A percentile compares a stretch with the other conserved stretches of the same genome.
These are phyloP conservation scores for Blastobasis adustella DNA, from an alignment of 2,888 invertebrate species.

Conservation along the genomic window DNA sequence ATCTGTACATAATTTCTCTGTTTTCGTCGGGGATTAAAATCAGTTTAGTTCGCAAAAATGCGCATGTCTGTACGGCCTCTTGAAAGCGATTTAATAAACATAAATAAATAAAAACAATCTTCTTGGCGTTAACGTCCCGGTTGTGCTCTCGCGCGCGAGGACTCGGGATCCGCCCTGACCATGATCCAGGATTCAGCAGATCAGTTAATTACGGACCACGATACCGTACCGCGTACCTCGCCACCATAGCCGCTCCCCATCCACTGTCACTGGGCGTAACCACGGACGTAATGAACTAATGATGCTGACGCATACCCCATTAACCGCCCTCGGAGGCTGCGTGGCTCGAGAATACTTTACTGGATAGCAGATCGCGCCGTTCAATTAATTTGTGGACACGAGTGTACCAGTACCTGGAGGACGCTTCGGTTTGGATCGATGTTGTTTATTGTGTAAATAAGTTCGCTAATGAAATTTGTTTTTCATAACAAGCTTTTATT, in stretches of 20 bases:
- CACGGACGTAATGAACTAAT: conserved; percentile 56
- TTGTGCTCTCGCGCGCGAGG: neutral
- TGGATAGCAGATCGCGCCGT: too few species aligned
- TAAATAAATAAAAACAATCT: neutral
- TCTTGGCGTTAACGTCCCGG: neutral
- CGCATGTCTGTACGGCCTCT: neutral
- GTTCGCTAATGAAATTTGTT: too few species aligned
- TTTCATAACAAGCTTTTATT: too few species aligned
- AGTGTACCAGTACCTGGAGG: too few species aligned
- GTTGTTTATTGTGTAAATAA: too few species aligned
- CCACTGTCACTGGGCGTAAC: conserved; percentile 43
- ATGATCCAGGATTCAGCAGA: neutral
- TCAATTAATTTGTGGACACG: too few species aligned
- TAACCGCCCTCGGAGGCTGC: conserved; percentile 10
- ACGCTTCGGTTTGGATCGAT: too few species aligned
- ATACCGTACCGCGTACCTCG: conserved; percentile 3
- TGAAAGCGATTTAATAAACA: neutral
- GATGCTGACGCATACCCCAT: conserved; percentile 57
- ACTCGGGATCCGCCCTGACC: neutral
- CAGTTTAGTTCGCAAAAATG: too few species aligned
- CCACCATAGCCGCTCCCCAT: neutral
- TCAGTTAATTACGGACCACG: neutral
- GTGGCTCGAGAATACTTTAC: too few species aligned
- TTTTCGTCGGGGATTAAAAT: too few species aligned
- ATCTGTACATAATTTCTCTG: too few species aligned